Base-by-base conservation (phyloP, 2,888 invertebrate genomes). In the Meandrusa payeni region DNA sequence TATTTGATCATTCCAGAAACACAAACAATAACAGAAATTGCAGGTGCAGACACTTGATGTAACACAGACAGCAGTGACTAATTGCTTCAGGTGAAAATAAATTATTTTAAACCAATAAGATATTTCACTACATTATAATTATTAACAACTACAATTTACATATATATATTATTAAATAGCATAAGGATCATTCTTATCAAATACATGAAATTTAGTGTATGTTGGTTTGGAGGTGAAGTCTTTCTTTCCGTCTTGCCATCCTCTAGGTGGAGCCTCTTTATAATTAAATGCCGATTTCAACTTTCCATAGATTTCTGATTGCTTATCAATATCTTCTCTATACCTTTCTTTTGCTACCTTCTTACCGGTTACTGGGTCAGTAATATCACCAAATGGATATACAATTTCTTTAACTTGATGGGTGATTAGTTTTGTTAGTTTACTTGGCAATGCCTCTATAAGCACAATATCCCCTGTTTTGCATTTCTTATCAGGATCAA, bases 401-500 rank as follows among this genome's bases (percentile, higher is more conserved):
- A 97, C 90, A 2, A 96, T 90, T 69, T 95, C 91, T 61, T 93
- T 89, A 0, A 97, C 91, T 81, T 92, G 89, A 64, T 96, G 96
- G 3, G 94, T 93, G 5, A 97, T 93, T 1, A 95, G 75, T 47
- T 92, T 91, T 0, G 95, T 94, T 49, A 95, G 61, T 70, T 92
- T 94, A 44, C 92, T 78, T 1, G 93, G 92, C 33, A 96, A 71
- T 53, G 91, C 90, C 69, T 94, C 90, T 52, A 96, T 92, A 6
- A 97, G 81, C 2, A 95, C 95, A 29, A 95, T 88, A 64, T 97
- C 97, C 1, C 96, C 96, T 5, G 92, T 90, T 79, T 95, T 95
- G 65, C 95, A 95, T 31, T 89, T 62, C 57, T 93, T 92, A 1
- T 92, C 69, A 0, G 95, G 95, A 83, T 97, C 96, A 64, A 93